These are phyloP conservation scores for Chascanopsetta lugubris DNA, from an alignment of 2,113 vertebrate species.

Conservation along the genomic window DNA sequence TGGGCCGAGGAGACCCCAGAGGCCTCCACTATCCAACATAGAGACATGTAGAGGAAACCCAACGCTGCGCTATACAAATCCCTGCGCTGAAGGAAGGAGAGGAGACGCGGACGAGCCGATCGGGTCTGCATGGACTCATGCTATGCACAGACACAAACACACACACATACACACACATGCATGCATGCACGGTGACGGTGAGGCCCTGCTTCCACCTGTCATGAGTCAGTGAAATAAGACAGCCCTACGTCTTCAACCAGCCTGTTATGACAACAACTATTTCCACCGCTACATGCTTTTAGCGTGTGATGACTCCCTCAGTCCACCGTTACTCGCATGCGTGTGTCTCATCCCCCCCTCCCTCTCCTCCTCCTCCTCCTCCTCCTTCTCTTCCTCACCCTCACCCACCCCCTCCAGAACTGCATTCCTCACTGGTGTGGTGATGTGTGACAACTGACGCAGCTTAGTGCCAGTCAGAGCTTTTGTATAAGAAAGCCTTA, in stretches of 20 bases:
- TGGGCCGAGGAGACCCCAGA: slow-evolving; percentile 64
- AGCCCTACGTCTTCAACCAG: slow-evolving; percentile 42
- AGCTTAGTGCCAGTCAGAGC: slow-evolving; percentile 70
- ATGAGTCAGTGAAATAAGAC: slow-evolving; percentile 52
- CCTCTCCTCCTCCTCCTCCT: neutral
- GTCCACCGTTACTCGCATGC: slow-evolving; percentile 44
- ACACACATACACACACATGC: no score
- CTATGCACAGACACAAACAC: slow-evolving; percentile 21
- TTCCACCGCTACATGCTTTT: slow-evolving; percentile 56
- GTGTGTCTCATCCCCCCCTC: slow-evolving; percentile 45
- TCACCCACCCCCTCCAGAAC: slow-evolving; percentile 30
- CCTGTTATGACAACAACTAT: slow-evolving; percentile 61
- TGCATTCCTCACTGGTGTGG: slow-evolving; percentile 60
- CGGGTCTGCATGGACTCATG: slow-evolving; percentile 40
- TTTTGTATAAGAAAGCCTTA: slow-evolving; percentile 61
- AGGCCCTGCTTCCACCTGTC: slow-evolving; percentile 55
- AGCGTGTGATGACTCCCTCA: slow-evolving; percentile 45
- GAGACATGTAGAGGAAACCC: slow-evolving; percentile 64
- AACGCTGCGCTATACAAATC: slow-evolving; percentile 52
- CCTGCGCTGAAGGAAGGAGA: slow-evolving; percentile 34
- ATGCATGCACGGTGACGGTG: no score
- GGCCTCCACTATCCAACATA: slow-evolving; percentile 48
- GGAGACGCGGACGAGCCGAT: slow-evolving; percentile 18
- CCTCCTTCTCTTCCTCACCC: no score
- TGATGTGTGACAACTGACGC: slow-evolving; percentile 75